Conservation (phyloP, 1,140 invertebrate species). For the Platyscapa corneri region DNA sequence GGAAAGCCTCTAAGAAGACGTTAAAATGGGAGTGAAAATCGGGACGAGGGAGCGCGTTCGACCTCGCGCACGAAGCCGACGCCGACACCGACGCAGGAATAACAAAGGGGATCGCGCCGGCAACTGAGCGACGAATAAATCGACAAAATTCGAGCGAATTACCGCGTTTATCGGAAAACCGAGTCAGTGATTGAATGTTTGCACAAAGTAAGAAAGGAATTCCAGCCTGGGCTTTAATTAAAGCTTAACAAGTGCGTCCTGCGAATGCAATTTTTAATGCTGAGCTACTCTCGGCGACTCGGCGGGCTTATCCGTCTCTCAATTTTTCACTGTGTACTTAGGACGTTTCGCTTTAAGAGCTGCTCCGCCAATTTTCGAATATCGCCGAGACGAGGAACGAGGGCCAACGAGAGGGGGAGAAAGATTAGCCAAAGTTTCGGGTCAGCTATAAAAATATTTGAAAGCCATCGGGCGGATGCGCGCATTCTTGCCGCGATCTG, state of each 20-base stretch:
- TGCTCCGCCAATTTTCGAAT: not conserved
- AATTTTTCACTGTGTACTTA: not conserved
- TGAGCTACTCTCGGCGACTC: not conserved
- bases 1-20: not conserved
- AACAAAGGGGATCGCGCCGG: too few species aligned
- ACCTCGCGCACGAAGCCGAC: not conserved
- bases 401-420: too few species aligned
- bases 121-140: too few species aligned
- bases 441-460: not conserved
- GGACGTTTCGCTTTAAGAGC: not conserved
- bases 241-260: slow-evolving; percentile 1
- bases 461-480: not conserved
- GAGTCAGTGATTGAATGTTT: not conserved
- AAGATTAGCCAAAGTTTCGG: not conserved
- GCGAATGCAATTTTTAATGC: not conserved
- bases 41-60: not conserved
- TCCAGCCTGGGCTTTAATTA: slow-evolving; percentile 1
- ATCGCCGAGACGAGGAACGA: too few species aligned
- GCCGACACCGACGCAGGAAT: too few species aligned
- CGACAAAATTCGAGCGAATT: not conserved
- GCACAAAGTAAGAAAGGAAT: not conserved
- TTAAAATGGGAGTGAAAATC: not conserved
- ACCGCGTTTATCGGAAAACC: not conserved
- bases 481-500: not conserved
- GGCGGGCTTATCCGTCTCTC: too few species aligned